Conservation (phyloP, 2,888 invertebrate genomes). For the Andrena camellia region DNA sequence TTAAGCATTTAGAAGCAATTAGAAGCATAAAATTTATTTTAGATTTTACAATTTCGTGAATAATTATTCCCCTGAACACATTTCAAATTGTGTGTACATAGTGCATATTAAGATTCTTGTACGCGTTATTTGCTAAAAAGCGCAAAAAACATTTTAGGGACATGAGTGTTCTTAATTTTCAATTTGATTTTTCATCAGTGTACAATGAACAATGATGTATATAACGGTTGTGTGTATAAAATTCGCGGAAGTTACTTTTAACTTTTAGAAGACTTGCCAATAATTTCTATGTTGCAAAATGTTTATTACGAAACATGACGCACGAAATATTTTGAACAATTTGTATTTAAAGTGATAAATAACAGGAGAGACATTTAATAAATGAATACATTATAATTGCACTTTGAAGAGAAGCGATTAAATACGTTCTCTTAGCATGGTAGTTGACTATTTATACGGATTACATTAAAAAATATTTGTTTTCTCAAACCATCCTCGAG, state of each 20-base stretch:
- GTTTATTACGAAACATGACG: slow-evolving; percentile 3
- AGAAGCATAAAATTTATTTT: slow-evolving; percentile 10
- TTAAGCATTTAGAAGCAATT: too few relatives aligned
- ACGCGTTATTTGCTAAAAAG: slow-evolving; percentile 36
- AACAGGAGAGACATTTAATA: slow-evolving; percentile 11
- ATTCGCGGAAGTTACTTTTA: background rate
- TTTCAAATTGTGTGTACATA: slow-evolving; percentile 26
- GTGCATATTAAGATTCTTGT: slow-evolving; percentile 22
- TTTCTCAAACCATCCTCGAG: background rate
- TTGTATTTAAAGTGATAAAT: slow-evolving; percentile 8
- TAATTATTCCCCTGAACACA: slow-evolving; percentile 31
- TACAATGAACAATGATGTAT: background rate
- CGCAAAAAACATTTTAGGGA: slow-evolving; percentile 40
- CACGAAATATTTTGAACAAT: slow-evolving; percentile 1
- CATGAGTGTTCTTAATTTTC: slow-evolving; percentile 38
- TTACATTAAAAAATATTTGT: slow-evolving; percentile 5
- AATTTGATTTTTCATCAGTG: slow-evolving; percentile 10
- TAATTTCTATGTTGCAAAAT: slow-evolving; percentile 13
- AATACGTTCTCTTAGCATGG: background rate
- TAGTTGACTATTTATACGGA: background rate
- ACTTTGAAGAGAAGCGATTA: slow-evolving; percentile 24
- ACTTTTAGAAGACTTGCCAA: background rate
- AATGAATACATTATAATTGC: slow-evolving; percentile 25
- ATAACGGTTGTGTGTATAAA: background rate
- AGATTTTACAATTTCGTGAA: slow-evolving; percentile 4